These are phyloP conservation scores for Malurus cyaneus DNA, from an alignment of 2,113 vertebrate species.

Conservation along the genomic window DNA sequence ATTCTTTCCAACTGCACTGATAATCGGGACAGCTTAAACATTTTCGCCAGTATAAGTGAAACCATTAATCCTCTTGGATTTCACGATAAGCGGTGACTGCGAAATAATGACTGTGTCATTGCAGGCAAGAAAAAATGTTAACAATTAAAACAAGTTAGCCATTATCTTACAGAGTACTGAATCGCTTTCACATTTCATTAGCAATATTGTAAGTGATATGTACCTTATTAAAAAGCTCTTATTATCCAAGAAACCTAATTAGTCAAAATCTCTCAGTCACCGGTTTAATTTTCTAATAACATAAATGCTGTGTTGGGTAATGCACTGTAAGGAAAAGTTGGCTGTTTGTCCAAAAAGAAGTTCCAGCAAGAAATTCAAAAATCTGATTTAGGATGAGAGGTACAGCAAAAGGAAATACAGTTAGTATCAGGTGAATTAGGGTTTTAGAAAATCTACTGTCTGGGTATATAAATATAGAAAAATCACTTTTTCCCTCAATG, in stretches of 20 bases:
- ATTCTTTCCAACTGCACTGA: constrained; percentile 97
- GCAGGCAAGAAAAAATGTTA: constrained; percentile 89
- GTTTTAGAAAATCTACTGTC: background rate
- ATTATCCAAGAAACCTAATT: constrained; percentile 87
- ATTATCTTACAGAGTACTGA: constrained; percentile 85
- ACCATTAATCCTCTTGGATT: constrained; percentile 99
- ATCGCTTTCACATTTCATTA: constrained; percentile 90
- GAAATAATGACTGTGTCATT: constrained; percentile 98
- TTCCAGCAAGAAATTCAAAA: background rate
- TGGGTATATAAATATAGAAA: background rate
- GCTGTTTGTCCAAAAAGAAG: constrained; percentile 56
- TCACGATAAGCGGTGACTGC: constrained; percentile 95
- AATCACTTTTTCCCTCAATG: background rate
- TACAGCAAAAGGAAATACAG: background rate
- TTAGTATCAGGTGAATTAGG: background rate
- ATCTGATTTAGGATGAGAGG: background rate
- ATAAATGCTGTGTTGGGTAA: constrained; percentile 62
- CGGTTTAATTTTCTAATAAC: constrained; percentile 75
- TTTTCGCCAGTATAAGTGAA: constrained; percentile 97
- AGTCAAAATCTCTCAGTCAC: constrained; percentile 80
- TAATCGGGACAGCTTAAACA: constrained; percentile 99
- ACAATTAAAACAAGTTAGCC: constrained; percentile 98
- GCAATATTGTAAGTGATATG: constrained; percentile 86
- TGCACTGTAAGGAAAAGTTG: constrained; percentile 42
- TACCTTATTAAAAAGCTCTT: constrained; percentile 87